Percentiles rank a stretch among this genome's conserved stretches.
Evolutionary conservation across 2,888 invertebrate species (phyloP).

Genomic region (Heteromurus nitidus): DNA sequence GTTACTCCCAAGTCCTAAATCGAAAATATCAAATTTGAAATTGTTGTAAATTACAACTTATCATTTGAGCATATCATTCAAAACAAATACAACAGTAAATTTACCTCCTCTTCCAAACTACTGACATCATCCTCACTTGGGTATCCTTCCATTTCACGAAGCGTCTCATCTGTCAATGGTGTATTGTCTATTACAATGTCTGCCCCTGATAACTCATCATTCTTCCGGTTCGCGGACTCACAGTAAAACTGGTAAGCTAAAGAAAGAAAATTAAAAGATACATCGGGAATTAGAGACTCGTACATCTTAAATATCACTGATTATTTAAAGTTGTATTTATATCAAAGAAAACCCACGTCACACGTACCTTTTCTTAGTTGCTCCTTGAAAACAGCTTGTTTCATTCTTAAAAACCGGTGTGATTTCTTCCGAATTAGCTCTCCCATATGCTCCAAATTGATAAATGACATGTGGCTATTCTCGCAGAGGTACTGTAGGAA

Average conservation of each 20-base stretch:
- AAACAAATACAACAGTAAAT: not conserved
- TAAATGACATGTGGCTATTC: slow-evolving; percentile 86
- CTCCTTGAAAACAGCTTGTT: slow-evolving; percentile 82
- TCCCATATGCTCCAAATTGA: slow-evolving; percentile 90
- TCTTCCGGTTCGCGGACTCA: not conserved
- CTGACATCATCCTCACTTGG: slow-evolving; percentile 57
- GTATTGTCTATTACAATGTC: slow-evolving; percentile 38
- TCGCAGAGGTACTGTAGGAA: slow-evolving; percentile 84
- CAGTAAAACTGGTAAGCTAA: slow-evolving; percentile 26
- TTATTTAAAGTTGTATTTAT: no score
- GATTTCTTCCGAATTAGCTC: slow-evolving; percentile 85
- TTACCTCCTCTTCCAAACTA: slow-evolving; percentile 61
- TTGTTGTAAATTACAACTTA: not conserved
- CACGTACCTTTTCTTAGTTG: slow-evolving; percentile 24
- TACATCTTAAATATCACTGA: no score
- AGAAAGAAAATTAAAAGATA: slow-evolving; percentile 1
- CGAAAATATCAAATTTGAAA: not conserved
- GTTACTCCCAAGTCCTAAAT: not conserved
- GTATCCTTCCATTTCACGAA: slow-evolving; percentile 25
- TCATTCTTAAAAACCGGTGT: slow-evolving; percentile 87
- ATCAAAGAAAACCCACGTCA: no score
- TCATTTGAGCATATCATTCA: not conserved
- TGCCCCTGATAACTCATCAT: slow-evolving; percentile 7
- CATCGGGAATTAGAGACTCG: not conserved
- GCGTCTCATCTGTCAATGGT: slow-evolving; percentile 9